Base-by-base conservation (phyloP, 2,888 invertebrate genomes). In the Cryptophagus acutangulus region DNA sequence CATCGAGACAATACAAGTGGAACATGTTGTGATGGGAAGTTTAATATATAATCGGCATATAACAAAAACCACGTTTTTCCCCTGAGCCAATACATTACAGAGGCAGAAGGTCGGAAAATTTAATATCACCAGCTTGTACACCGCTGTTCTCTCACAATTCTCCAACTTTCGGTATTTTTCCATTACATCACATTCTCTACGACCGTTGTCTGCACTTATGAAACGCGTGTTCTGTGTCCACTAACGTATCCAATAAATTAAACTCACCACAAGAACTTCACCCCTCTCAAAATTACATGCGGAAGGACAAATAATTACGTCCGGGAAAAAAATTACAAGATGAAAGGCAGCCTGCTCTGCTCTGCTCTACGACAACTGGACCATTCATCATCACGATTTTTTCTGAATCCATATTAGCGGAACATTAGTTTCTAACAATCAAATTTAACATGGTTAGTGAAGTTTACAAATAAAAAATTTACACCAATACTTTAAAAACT, bases 41-140 rank as follows among this genome's bases (percentile, higher is more conserved):
- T 26, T 26, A 26, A 26, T 26, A 26, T 26, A 26, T 13, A 26
- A 26, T 26, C 3, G 26, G 26, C 26, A 26, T 26, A 26, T 60
- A 62, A 65, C 61, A 62, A 63, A 65, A 66, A 64, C 64, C 64
- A 52, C 63, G 59, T 61, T 56, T 59, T 62, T 57, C 62, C 61
- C 62, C 61, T 48, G 55, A 55, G 57, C 57, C 66, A 60, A 67
- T 69, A 66, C 62, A 66, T 68, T 66, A 66, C 66, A 58, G 54
- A 59, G 57, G 67, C 69, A 67, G 67, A 69, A 68, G 66, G 67
- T 65, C 62, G 67, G 67, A 67, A 69, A 69, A 69, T 69, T 69
- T 69, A 69, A 69, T 69, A 69, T 69, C 67, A 62, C 62, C 67
- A 63, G 64, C 63, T 62, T 63, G 64, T 62, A 60, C 55, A 61